Evolutionary conservation across 1,140 invertebrate species (phyloP).

Genomic region (Macrocentrus cingulum): DNA sequence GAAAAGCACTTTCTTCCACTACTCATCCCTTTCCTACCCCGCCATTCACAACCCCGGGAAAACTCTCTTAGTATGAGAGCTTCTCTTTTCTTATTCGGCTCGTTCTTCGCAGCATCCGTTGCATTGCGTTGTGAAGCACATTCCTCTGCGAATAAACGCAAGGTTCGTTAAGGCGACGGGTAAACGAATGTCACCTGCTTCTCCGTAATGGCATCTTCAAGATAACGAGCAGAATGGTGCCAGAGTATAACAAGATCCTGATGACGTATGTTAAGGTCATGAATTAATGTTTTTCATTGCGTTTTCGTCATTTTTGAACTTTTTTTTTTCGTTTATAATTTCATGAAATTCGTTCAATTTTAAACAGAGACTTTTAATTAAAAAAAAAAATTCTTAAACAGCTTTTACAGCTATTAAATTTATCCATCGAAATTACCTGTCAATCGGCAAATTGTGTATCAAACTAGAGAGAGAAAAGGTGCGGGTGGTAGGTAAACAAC

Average conservation of each 20-base stretch:
- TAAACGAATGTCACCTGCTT: slow-evolving; percentile 10
- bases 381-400: too few species aligned
- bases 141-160: slow-evolving; percentile 24
- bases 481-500: too few species aligned
- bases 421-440: too few species aligned
- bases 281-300: neutral
- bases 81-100: slow-evolving; percentile 2
- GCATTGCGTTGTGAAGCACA: neutral
- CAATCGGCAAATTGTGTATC: too few species aligned
- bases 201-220: slow-evolving; percentile 15
- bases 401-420: too few species aligned
- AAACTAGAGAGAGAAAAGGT: too few species aligned
- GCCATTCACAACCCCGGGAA: slow-evolving; percentile 1
- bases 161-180: slow-evolving; percentile 30
- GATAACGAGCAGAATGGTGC: slow-evolving; percentile 9
- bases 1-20: slow-evolving; percentile 22
- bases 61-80: neutral
- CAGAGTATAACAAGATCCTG: neutral
- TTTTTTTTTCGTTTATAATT: too few species aligned
- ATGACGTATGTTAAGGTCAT: neutral
- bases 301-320: too few species aligned
- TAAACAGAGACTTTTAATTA: too few species aligned
- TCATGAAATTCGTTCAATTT: too few species aligned
- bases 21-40: neutral
- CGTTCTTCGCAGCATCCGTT: neutral